A percentile compares a stretch with the other conserved stretches of the same genome.
phyloP scores from a whole-genome alignment of 1,140 invertebrate species.

The Latrodectus geometricus region DNA sequence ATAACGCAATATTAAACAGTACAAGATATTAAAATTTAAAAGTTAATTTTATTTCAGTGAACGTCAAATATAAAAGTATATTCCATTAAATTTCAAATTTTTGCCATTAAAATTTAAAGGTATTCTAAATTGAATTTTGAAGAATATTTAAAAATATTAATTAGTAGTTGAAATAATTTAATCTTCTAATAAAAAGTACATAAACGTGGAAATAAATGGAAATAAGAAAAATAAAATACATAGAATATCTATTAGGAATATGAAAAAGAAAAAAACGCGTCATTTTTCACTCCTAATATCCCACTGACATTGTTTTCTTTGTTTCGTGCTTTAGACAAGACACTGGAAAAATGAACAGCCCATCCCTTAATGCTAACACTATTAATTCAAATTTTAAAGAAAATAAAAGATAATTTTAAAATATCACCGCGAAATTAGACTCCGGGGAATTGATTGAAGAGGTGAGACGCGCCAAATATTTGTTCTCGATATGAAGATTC shows the following conservation, averaged over 20 bases:
- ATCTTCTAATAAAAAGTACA: too few species aligned
- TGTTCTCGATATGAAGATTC: background rate
- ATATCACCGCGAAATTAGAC: slow-evolving; percentile 54
- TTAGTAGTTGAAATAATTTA: too few species aligned
- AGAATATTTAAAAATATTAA: too few species aligned
- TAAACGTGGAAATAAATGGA: too few species aligned
- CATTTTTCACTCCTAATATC: slow-evolving; percentile 19
- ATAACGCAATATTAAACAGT: too few species aligned
- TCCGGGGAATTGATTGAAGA: slow-evolving; percentile 51
- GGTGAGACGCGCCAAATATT: slow-evolving; percentile 22
- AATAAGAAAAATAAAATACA: too few species aligned
- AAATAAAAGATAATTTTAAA: slow-evolving; percentile 51
- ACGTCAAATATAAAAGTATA: too few species aligned
- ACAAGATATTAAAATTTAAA: too few species aligned
- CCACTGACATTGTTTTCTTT: slow-evolving; percentile 24
- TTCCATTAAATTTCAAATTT: too few species aligned
- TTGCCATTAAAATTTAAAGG: too few species aligned
- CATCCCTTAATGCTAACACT: slow-evolving; percentile 34
- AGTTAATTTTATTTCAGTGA: too few species aligned
- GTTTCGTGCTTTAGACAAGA: slow-evolving; percentile 9
- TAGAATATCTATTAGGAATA: background rate
- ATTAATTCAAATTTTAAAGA: slow-evolving; percentile 41
- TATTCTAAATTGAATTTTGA: too few species aligned
- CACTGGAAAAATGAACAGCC: background rate
- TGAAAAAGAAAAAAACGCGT: background rate